Evolutionary conservation across 2,888 invertebrate species (phyloP).

Genomic region (Meteorus colon): DNA sequence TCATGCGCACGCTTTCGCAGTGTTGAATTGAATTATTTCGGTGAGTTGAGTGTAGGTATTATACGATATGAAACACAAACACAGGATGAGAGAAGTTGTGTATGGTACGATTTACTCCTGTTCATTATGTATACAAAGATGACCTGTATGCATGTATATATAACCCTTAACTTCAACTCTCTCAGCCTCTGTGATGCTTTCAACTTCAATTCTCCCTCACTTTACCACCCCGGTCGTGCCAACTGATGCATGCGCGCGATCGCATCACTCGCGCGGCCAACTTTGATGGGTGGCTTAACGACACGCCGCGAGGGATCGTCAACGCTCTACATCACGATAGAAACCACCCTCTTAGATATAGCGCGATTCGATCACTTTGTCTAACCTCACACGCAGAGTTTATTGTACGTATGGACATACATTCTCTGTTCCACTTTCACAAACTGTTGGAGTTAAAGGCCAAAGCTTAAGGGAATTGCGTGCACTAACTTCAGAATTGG

Average conservation of each 20-base stretch:
- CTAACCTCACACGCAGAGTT: neutral
- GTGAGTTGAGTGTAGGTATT: neutral
- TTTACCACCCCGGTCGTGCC: neutral
- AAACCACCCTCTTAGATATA: constrained; percentile 32
- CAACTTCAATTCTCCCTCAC: neutral
- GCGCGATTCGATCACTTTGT: constrained; percentile 5
- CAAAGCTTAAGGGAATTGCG: neutral
- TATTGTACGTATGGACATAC: neutral
- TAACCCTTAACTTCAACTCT: neutral
- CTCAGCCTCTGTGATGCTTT: neutral
- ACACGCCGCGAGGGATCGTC: constrained; percentile 37
- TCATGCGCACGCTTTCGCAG: neutral
- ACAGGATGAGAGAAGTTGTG: neutral
- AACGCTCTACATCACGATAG: constrained; percentile 19
- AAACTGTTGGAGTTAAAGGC: neutral
- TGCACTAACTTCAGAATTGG: neutral
- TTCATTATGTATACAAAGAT: neutral
- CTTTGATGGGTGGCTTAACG: constrained; percentile 46
- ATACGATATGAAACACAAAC: neutral
- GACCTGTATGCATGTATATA: neutral
- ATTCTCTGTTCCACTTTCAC: neutral
- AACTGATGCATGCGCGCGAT: constrained; percentile 31
- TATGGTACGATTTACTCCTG: constrained; percentile 1
- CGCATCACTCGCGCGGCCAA: constrained; percentile 39
- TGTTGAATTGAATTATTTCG: constrained; percentile 22